Conservation (phyloP, 2,888 invertebrate genomes). For the Adineta ricciae region DNA sequence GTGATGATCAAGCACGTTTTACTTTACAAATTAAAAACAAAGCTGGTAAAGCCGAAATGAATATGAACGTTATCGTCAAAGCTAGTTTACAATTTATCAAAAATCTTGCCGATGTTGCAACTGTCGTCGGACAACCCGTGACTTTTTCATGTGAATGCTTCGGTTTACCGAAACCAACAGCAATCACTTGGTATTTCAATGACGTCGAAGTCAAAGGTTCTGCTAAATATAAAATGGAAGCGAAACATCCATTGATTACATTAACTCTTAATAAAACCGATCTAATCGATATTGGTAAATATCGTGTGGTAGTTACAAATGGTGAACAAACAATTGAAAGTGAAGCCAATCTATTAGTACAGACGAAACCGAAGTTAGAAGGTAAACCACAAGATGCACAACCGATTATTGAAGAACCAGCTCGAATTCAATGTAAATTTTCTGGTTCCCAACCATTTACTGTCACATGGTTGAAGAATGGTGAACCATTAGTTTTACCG, state of each 20-base stretch:
- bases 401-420: slow-evolving; percentile 10
- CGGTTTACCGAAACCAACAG: slow-evolving; percentile 73
- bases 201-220: slow-evolving; percentile 25
- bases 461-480: background rate
- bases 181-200: slow-evolving; percentile 62
- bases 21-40: slow-evolving; percentile 27
- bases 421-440: slow-evolving; percentile 8
- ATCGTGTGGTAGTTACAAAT: background rate
- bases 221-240: slow-evolving; percentile 34
- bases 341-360: background rate
- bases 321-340: background rate
- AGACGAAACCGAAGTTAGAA: slow-evolving; percentile 20
- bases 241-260: slow-evolving; percentile 30
- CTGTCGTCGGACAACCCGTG: background rate
- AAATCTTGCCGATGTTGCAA: background rate
- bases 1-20: slow-evolving; percentile 23
- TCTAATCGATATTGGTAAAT: background rate
- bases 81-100: background rate
- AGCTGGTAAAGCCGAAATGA: slow-evolving; percentile 25
- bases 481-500: background rate
- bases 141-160: slow-evolving; percentile 22
- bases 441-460: background rate
- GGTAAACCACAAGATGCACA: slow-evolving; percentile 22
- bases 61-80: slow-evolving; percentile 25
- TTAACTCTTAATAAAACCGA: slow-evolving; percentile 23